These are phyloP conservation scores for Endomychus coccineus DNA, from an alignment of 2,888 invertebrate species.

Conservation along the genomic window DNA sequence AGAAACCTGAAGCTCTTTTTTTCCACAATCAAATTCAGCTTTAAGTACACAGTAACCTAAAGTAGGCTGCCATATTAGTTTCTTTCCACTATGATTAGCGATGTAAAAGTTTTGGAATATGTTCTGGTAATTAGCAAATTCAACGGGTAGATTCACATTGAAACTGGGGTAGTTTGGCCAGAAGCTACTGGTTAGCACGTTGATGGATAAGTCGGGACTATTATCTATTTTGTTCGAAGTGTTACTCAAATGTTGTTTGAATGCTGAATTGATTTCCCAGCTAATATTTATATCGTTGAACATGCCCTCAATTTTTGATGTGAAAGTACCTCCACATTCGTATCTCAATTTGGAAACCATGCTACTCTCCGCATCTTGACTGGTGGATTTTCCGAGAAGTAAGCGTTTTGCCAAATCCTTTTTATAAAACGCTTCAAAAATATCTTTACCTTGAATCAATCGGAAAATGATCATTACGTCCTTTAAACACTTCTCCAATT, in stretches of 20 bases:
- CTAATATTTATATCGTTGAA: constrained; percentile 98
- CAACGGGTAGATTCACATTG: constrained; percentile 80
- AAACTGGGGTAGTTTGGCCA: constrained; percentile 94
- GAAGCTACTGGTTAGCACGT: constrained; percentile 93
- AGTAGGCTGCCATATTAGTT: constrained; percentile 96
- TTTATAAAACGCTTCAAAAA: constrained; percentile 98
- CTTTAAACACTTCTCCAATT: constrained; percentile 85
- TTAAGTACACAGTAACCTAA: constrained; percentile 89
- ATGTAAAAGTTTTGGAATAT: constrained; percentile 94
- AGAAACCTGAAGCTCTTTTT: constrained; percentile 92
- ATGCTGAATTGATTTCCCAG: constrained; percentile 86
- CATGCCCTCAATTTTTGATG: constrained; percentile 97
- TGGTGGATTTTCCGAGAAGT: constrained; percentile 92
- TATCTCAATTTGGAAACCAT: constrained; percentile 96
- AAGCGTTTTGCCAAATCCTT: constrained; percentile 94
- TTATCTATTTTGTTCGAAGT: constrained; percentile 20
- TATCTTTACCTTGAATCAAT: constrained; percentile 97
- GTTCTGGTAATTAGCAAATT: constrained; percentile 84
- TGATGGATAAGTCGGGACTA: constrained; percentile 53
- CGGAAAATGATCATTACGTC: constrained; percentile 97
- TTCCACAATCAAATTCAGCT: constrained; percentile 76
- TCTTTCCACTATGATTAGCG: constrained; percentile 90
- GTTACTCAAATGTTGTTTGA: constrained; percentile 62
- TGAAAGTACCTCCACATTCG: constrained; percentile 97
- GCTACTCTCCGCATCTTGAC: constrained; percentile 96